Percentiles rank a stretch among this genome's conserved stretches.
Evolutionary conservation across 2,797 vertebrate genomes (phyloP).

Genomic region (Chaetodon trifasciatus): DNA sequence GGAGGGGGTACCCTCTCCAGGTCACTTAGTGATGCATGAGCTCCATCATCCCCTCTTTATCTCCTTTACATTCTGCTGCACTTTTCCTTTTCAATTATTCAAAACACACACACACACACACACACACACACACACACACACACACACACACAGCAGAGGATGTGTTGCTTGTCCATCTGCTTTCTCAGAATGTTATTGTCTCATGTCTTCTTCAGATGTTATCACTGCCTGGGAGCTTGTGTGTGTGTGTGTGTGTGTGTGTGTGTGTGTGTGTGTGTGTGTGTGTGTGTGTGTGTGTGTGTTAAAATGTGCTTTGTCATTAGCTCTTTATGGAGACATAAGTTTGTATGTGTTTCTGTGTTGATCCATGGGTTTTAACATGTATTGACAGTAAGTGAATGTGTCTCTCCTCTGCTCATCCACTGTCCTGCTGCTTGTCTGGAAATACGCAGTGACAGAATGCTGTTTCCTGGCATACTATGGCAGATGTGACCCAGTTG

Average conservation of each 20-base stretch:
- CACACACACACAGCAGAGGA: background rate
- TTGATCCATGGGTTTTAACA: background rate
- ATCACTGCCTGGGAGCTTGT: background rate
- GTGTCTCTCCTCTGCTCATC: conserved; percentile 23
- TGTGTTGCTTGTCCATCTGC: conserved; percentile 2
- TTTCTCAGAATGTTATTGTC: conserved; percentile 10
- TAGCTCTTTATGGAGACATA: background rate
- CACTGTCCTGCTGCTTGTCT: conserved; percentile 27
- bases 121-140: background rate
- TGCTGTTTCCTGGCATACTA: conserved; percentile 47
- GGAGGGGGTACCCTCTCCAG: background rate
- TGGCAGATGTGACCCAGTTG: conserved; percentile 69
- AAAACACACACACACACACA: background rate
- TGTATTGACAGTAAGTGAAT: conserved; percentile 15
- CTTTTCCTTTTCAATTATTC: conserved; percentile 46
- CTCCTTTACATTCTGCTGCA: conserved; percentile 54
- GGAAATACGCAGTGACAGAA: conserved; percentile 40
- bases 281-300: background rate
- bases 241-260: background rate
- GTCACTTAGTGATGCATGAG: conserved; percentile 52
- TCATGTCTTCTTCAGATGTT: background rate
- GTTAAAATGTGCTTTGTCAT: background rate
- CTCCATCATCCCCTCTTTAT: conserved; percentile 45
- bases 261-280: too few species aligned
- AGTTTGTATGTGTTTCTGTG: background rate